phyloP scores from a whole-genome alignment of 2,888 invertebrate genomes.

The Druceiella hillmani region DNA sequence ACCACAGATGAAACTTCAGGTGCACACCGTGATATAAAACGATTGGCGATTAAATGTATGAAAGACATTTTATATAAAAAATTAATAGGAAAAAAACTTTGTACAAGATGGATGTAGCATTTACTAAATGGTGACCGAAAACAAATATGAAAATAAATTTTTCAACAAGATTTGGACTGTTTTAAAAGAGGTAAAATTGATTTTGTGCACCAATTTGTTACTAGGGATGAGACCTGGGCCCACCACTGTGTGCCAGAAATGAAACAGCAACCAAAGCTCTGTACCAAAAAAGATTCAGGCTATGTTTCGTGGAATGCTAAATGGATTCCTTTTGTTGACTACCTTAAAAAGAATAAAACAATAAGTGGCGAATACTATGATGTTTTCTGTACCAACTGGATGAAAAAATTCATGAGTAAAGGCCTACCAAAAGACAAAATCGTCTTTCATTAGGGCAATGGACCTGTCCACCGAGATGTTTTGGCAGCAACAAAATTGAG shows the following conservation, averaged over 20 bases:
- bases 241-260: neutral
- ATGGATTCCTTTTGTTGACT: no score
- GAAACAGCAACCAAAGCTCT: neutral
- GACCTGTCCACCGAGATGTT: no score
- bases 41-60: no score
- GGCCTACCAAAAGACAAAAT: neutral
- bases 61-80: no score
- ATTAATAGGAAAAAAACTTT: no score
- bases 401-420: neutral
- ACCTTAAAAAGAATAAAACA: no score
- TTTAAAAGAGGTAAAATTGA: neutral
- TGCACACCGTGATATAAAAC: no score
- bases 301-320: no score
- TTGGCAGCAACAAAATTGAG: no score
- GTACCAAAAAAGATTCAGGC: neutral
- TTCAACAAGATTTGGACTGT: neutral
- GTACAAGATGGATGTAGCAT: neutral
- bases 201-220: neutral
- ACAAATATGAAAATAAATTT: neutral
- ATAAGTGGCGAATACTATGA: no score
- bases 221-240: conserved; percentile 1
- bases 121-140: neutral
- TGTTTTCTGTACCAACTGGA: neutral
- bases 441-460: neutral
- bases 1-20: no score